Evolutionary conservation across 1,140 invertebrate genomes (phyloP).

Genomic region (Drosophila virilis): DNA sequence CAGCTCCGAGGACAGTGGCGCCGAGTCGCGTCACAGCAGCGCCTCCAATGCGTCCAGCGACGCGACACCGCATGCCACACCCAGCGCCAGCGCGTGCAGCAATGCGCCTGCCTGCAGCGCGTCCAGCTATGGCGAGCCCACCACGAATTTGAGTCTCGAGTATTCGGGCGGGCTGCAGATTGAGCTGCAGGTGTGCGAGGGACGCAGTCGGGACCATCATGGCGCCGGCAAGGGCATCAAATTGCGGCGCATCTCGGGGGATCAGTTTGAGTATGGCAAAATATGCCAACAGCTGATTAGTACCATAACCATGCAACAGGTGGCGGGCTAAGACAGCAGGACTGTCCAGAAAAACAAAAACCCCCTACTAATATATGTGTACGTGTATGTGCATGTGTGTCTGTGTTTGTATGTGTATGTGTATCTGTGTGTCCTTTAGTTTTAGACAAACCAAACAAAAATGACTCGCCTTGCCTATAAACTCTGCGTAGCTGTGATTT

Average conservation of each 20-base stretch:
- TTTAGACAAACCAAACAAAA: constrained; percentile 15
- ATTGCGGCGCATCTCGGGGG: constrained; percentile 95
- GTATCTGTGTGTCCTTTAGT: constrained; percentile 28
- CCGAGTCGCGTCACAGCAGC: constrained; percentile 64
- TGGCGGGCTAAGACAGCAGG: constrained; percentile 60
- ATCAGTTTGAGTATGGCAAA: constrained; percentile 95
- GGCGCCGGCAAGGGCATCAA: constrained; percentile 90
- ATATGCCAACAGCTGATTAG: constrained; percentile 95
- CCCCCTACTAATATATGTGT: not conserved
- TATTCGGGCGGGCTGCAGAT: constrained; percentile 95
- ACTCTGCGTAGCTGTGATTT: constrained; percentile 78
- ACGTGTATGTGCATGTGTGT: constrained; percentile 6
- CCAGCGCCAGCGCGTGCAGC: not conserved
- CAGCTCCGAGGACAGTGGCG: constrained; percentile 67
- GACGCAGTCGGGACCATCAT: constrained; percentile 88
- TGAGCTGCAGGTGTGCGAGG: constrained; percentile 92
- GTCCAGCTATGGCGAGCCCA: constrained; percentile 63
- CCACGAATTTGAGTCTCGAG: constrained; percentile 88
- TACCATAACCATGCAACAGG: constrained; percentile 90
- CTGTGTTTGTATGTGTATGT: constrained; percentile 6
- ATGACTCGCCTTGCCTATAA: constrained; percentile 70
- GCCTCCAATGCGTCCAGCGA: constrained; percentile 63
- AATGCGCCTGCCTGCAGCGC: constrained; percentile 1
- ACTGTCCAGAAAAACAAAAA: not conserved
- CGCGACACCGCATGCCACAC: constrained; percentile 45